Percentiles rank a stretch among this genome's conserved stretches.
These are phyloP conservation scores for Sabatieria punctata DNA, from an alignment of 2,888 invertebrate species.

Conservation along the genomic window DNA sequence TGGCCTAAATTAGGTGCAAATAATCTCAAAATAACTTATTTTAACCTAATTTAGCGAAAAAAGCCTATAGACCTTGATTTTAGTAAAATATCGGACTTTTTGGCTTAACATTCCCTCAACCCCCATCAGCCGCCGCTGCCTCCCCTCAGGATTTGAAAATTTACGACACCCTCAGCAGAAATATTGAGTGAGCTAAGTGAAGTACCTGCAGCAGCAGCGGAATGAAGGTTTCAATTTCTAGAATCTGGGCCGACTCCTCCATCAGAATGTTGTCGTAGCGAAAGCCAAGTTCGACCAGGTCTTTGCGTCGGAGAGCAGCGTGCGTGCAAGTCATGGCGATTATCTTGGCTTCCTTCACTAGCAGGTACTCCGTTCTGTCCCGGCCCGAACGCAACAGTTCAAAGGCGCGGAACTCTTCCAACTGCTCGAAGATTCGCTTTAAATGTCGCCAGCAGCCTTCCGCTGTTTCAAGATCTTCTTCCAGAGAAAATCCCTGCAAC, in stretches of 20 bases:
- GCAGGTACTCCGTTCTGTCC: slow-evolving; percentile 82
- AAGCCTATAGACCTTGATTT: too few relatives aligned
- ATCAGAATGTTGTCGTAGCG: slow-evolving; percentile 97
- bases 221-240: slow-evolving; percentile 98
- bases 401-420: slow-evolving; percentile 95
- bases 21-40: too few relatives aligned
- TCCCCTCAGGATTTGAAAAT: too few relatives aligned
- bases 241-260: slow-evolving; percentile 97
- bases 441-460: slow-evolving; percentile 83
- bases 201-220: slow-evolving; percentile 73
- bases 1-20: too few relatives aligned
- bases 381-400: slow-evolving; percentile 83
- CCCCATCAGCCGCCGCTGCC: too few relatives aligned
- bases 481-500: neutral
- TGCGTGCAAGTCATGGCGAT: slow-evolving; percentile 99
- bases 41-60: too few relatives aligned
- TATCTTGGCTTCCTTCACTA: slow-evolving; percentile 96
- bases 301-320: slow-evolving; percentile 85
- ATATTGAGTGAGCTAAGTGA: too few relatives aligned
- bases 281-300: slow-evolving; percentile 67
- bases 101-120: too few relatives aligned
- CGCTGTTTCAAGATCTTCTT: slow-evolving; percentile 53
- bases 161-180: too few relatives aligned
- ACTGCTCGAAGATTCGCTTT: slow-evolving; percentile 79
- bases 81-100: too few relatives aligned